phyloP scores from a whole-genome alignment of 2,888 invertebrate species.

The Lypha dubia region DNA sequence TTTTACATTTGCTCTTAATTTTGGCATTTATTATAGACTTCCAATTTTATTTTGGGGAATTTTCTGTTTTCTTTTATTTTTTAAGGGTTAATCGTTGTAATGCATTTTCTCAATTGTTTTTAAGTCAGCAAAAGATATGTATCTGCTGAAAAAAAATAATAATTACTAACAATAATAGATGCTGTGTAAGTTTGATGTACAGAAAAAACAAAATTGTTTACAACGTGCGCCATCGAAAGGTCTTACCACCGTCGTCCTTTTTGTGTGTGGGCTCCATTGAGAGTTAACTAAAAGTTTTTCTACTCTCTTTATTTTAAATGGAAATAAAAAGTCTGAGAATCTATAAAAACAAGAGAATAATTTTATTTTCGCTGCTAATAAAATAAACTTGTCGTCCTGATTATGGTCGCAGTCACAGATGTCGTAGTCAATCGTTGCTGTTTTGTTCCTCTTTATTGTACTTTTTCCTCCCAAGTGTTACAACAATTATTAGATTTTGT shows the following conservation, averaged over 20 bases:
- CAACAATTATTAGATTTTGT: conserved; percentile 25
- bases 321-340: conserved; percentile 45
- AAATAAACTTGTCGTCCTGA: conserved; percentile 30
- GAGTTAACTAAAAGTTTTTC: conserved; percentile 57
- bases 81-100: conserved; percentile 68
- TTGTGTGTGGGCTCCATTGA: conserved; percentile 55
- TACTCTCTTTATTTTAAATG: conserved; percentile 38
- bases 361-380: conserved; percentile 40
- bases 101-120: conserved; percentile 60
- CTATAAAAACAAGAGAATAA: conserved; percentile 55
- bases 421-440: conserved; percentile 53
- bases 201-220: conserved; percentile 46
- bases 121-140: conserved; percentile 68
- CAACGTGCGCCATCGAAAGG: conserved; percentile 55
- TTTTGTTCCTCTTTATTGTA: conserved; percentile 45
- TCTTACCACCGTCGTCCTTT: conserved; percentile 21
- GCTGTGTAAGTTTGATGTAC: conserved; percentile 25
- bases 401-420: conserved; percentile 10
- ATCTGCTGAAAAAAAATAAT: conserved; percentile 59
- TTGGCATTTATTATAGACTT: conserved; percentile 23
- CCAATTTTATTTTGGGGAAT: conserved; percentile 25
- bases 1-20: conserved; percentile 31
- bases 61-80: conserved; percentile 45
- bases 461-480: conserved; percentile 30
- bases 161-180: conserved; percentile 30